Conservation (phyloP, 2,888 invertebrate genomes). For the Gandaritis pyraliata region DNA sequence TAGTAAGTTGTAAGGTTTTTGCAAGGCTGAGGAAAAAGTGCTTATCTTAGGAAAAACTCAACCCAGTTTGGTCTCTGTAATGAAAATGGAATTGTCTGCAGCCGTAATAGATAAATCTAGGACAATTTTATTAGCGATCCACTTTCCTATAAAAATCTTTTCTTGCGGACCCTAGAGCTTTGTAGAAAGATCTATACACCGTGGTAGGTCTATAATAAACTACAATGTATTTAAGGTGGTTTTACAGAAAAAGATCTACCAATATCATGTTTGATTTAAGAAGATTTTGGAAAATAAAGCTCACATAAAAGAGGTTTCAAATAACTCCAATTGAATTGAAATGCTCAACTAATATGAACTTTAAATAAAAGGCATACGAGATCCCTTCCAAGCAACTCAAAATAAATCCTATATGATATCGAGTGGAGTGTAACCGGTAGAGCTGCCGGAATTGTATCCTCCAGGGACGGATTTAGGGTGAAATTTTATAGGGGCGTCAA, state of each 20-base stretch:
- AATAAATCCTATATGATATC: slow-evolving; percentile 45
- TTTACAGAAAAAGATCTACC: too few relatives aligned
- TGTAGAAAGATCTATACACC: neutral
- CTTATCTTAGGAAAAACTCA: neutral
- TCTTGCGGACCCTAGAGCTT: neutral
- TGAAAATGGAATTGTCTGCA: neutral
- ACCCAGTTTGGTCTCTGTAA: neutral
- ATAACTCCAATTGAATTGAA: slow-evolving; percentile 17
- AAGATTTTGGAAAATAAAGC: neutral
- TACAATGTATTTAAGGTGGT: too few relatives aligned
- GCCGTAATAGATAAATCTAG: neutral
- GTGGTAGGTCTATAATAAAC: neutral
- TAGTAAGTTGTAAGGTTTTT: too few relatives aligned
- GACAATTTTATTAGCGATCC: neutral
- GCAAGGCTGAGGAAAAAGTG: too few relatives aligned
- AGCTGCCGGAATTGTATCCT: slow-evolving; percentile 22
- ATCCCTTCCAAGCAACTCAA: slow-evolving; percentile 40
- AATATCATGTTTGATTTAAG: neutral
- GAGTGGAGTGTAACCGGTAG: slow-evolving; percentile 37
- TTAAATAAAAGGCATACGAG: slow-evolving; percentile 40
- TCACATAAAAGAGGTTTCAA: slow-evolving; percentile 2
- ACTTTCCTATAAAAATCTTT: neutral
- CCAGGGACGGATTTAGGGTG: slow-evolving; percentile 19
- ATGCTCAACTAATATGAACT: slow-evolving; percentile 24
- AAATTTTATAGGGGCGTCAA: neutral